Percentiles rank a stretch among this genome's conserved stretches.
phyloP scores from a whole-genome alignment of 2,888 invertebrate genomes.

The Scaptomyza reducta region DNA sequence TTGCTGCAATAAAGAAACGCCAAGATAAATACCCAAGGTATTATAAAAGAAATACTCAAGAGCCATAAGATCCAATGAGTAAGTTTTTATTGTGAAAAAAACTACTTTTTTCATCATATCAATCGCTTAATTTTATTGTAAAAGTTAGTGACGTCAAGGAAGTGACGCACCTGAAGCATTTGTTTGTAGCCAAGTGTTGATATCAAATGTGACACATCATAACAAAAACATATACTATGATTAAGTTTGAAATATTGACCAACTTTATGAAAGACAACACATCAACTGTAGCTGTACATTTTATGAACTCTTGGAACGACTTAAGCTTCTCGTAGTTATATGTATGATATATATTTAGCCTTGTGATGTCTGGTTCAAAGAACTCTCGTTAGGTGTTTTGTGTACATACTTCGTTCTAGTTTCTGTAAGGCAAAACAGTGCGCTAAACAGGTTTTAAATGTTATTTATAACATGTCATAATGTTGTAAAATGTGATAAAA shows the following conservation, averaged over 20 bases:
- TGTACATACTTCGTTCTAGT: slow-evolving; percentile 2
- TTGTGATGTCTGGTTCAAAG: slow-evolving; percentile 46
- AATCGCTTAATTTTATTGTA: slow-evolving; percentile 1
- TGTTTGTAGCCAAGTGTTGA: slow-evolving; percentile 59
- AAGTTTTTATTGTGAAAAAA: slow-evolving; percentile 29
- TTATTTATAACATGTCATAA: slow-evolving; percentile 7
- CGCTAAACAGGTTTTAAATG: slow-evolving; percentile 22
- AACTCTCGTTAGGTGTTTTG: slow-evolving; percentile 29
- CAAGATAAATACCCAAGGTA: slow-evolving; percentile 14
- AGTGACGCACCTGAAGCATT: slow-evolving; percentile 49
- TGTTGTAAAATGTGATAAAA: slow-evolving; percentile 1
- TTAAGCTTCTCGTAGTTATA: background rate
- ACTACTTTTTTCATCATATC: slow-evolving; percentile 16
- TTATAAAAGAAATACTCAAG: slow-evolving; percentile 2
- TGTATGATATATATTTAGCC: slow-evolving; percentile 26
- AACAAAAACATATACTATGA: slow-evolving; percentile 4
- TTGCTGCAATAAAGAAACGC: slow-evolving; percentile 1
- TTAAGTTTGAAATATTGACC: slow-evolving; percentile 19
- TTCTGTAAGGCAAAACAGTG: slow-evolving; percentile 10
- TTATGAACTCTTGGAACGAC: background rate
- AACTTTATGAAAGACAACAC: background rate
- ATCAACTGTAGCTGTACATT: background rate
- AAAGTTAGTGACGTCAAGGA: slow-evolving; percentile 50
- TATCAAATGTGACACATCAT: slow-evolving; percentile 30
- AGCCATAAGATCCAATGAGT: slow-evolving; percentile 31